These are phyloP conservation scores for Solea senegalensis DNA, from an alignment of 2,113 vertebrate species.

Conservation along the genomic window DNA sequence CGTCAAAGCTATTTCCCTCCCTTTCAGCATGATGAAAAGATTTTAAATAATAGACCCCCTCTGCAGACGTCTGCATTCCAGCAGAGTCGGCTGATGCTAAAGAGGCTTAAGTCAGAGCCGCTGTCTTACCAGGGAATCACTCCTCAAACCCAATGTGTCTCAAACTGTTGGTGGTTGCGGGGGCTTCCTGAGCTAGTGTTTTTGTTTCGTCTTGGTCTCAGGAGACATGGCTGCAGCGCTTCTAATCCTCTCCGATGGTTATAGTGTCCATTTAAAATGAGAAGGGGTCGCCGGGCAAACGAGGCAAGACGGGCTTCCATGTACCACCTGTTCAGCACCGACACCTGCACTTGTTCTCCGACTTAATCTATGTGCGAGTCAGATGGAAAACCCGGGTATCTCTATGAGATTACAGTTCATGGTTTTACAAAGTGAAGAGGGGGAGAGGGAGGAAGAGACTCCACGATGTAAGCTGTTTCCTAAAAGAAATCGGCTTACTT, in stretches of 20 bases:
- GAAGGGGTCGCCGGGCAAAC: slow-evolving; percentile 32
- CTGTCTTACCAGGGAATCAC: slow-evolving; percentile 66
- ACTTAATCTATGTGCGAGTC: slow-evolving; percentile 35
- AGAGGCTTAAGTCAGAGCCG: slow-evolving; percentile 69
- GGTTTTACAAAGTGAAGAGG: slow-evolving; percentile 64
- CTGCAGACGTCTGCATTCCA: slow-evolving; percentile 78
- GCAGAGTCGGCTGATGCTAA: slow-evolving; percentile 67
- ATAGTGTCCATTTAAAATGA: slow-evolving; percentile 45
- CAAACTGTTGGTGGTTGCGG: slow-evolving; percentile 45
- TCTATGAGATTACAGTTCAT: slow-evolving; percentile 62
- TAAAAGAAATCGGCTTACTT: slow-evolving; percentile 77
- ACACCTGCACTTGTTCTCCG: slow-evolving; percentile 25
- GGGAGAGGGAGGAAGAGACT: slow-evolving; percentile 37
- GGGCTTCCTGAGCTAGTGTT: slow-evolving; percentile 53
- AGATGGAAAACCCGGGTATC: slow-evolving; percentile 49
- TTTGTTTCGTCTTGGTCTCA: slow-evolving; percentile 65
- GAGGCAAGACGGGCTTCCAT: slow-evolving; percentile 45
- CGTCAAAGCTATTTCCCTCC: slow-evolving; percentile 76
- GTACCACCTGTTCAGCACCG: slow-evolving; percentile 64
- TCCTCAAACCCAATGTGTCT: slow-evolving; percentile 43
- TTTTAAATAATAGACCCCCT: slow-evolving; percentile 80
- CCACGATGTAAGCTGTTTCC: slow-evolving; percentile 66
- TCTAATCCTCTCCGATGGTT: slow-evolving; percentile 57
- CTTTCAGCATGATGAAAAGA: slow-evolving; percentile 82
- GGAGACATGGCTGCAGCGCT: slow-evolving; percentile 40